Evolutionary conservation across 2,113 vertebrate species (phyloP).

Genomic region (Todiramphus chloris): DNA sequence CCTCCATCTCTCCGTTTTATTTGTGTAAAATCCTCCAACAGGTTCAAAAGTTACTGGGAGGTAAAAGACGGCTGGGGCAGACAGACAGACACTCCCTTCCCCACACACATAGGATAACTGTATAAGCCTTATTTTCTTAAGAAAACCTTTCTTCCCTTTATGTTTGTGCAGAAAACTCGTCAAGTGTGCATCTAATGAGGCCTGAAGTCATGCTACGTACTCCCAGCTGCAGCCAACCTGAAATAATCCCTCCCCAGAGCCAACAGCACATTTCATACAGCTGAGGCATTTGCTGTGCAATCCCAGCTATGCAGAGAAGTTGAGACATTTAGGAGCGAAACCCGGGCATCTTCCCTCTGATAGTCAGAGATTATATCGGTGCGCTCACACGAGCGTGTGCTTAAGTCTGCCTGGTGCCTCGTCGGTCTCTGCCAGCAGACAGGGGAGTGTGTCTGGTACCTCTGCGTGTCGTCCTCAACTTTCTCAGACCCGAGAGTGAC

Average conservation of each 20-base stretch:
- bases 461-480: not conserved
- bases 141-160: not conserved
- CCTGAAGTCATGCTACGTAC: slow-evolving; percentile 13
- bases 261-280: slow-evolving; percentile 6
- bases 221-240: slow-evolving; percentile 48
- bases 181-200: slow-evolving; percentile 37
- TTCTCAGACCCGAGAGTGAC: not conserved
- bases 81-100: not conserved
- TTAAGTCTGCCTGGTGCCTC: slow-evolving; percentile 13
- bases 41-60: not conserved
- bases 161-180: slow-evolving; percentile 32
- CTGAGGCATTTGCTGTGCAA: slow-evolving; percentile 40
- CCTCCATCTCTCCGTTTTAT: not conserved
- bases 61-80: not conserved
- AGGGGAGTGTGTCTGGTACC: not conserved
- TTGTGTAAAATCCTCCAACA: not conserved
- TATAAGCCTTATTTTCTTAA: slow-evolving; percentile 1
- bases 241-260: slow-evolving; percentile 49
- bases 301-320: slow-evolving; percentile 29
- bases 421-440: not conserved
- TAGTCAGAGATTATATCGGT: not conserved
- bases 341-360: not conserved
- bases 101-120: not conserved
- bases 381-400: not conserved
- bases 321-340: slow-evolving; percentile 31